phyloP scores from a whole-genome alignment of 2,888 invertebrate genomes.

The Ypsolopha sequella region DNA sequence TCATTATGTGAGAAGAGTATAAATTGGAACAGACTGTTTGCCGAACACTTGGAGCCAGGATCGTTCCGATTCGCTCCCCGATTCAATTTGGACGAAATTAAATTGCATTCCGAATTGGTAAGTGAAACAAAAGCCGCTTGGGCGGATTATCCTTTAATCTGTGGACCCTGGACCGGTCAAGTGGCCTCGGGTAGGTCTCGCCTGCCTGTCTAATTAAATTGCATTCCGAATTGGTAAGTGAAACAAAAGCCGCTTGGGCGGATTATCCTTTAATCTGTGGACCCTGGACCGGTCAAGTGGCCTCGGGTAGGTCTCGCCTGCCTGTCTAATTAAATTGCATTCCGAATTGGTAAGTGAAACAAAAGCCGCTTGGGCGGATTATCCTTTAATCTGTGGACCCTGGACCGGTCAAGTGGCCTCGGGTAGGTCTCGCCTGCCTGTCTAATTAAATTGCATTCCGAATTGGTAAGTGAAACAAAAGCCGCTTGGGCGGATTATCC shows the following conservation, averaged over 20 bases:
- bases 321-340: slow-evolving; percentile 28
- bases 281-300: slow-evolving; percentile 1
- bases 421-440: neutral
- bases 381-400: slow-evolving; percentile 15
- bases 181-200: neutral
- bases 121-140: slow-evolving; percentile 46
- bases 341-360: slow-evolving; percentile 45
- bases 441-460: slow-evolving; percentile 38
- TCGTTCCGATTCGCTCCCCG: slow-evolving; percentile 23
- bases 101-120: slow-evolving; percentile 57
- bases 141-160: slow-evolving; percentile 30
- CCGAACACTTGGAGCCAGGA: slow-evolving; percentile 56
- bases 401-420: neutral
- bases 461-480: slow-evolving; percentile 46
- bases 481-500: slow-evolving; percentile 44
- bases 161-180: neutral
- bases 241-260: slow-evolving; percentile 44
- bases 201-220: slow-evolving; percentile 15
- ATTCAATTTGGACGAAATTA: slow-evolving; percentile 62
- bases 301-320: neutral
- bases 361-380: slow-evolving; percentile 46
- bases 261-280: slow-evolving; percentile 26
- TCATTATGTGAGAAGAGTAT: slow-evolving; percentile 57
- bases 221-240: slow-evolving; percentile 49
- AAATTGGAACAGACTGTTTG: slow-evolving; percentile 62